Evolutionary conservation across 1,140 invertebrate genomes (phyloP), one percentile per base, ranked within the genome.

Genomic region (Uloborus diversus): DNA sequence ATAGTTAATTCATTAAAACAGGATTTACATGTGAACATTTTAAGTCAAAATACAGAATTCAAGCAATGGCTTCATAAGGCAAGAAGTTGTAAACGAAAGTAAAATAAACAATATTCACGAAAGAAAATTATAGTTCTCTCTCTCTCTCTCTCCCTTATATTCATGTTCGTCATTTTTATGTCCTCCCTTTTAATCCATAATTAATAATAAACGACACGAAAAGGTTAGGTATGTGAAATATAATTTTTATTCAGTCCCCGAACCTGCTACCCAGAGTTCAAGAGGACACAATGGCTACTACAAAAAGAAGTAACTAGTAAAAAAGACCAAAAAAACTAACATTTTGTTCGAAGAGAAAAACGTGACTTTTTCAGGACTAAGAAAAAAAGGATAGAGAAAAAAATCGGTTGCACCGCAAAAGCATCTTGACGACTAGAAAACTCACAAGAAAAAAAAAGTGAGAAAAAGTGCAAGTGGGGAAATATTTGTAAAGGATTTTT

Each of bases 401-500:
- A 27, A 57, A 23, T 47, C 4, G 47, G 14, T 37, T 30, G 57
- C 37, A 61, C 70, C 70, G n/a, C 70, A 61, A 61, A 51, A 61
- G 57, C 57, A n/a, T 30, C 35, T 33, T 47, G 33, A 28, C 59
- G 37, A 61, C 13, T 23, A 37, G 30, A 42, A 65, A 47, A 59
- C 3, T 25, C 17, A 30, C 13, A 68, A 30, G 23, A 68, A 49
- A 57, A 62, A 61, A 73, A 73, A 49, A 47, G 28, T 28, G 23
- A 33, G 11, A 71, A 73, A 73, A 73, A 73, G 70, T 73, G 70
- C 56, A 73, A 73, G 70, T 73, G 70, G 70, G 70, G 70, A 73
- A 73, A 73, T 73, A 73, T 73, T 73, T 73, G 70, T 73, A 73
- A 73, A 73, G 53, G 70, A 62, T 61, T 73, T 73, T 73, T 73